phyloP scores from a whole-genome alignment of 2,888 invertebrate species.

The Stenurella melanura region DNA sequence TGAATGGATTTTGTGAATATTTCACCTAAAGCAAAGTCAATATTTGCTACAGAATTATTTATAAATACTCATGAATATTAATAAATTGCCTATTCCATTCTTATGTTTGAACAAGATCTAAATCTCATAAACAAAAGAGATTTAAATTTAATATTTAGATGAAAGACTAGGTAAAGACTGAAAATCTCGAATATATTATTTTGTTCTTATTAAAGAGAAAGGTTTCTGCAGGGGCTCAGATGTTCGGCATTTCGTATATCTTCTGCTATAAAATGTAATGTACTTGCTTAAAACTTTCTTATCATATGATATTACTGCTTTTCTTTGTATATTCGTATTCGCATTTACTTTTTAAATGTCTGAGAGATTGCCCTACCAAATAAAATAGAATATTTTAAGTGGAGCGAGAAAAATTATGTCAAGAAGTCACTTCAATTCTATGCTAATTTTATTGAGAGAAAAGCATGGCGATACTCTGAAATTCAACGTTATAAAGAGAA shows the following conservation, averaged over 20 bases:
- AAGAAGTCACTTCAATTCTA: constrained; percentile 7
- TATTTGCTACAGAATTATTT: constrained; percentile 27
- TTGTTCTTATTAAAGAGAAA: constrained; percentile 46
- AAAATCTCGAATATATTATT: constrained; percentile 43
- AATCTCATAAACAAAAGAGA: constrained; percentile 36
- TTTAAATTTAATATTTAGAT: constrained; percentile 49
- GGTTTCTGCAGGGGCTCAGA: constrained; percentile 24
- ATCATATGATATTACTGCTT: constrained; percentile 28
- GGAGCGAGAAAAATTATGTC: constrained; percentile 4
- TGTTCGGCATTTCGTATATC: constrained; percentile 23
- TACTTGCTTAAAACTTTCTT: constrained; percentile 30
- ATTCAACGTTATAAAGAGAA: neutral
- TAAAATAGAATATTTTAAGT: constrained; percentile 4
- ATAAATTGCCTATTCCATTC: constrained; percentile 9
- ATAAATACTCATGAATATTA: constrained; percentile 27
- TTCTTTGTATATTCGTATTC: constrained; percentile 18
- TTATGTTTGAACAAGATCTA: constrained; percentile 5
- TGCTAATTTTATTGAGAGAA: constrained; percentile 4
- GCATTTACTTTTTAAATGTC: constrained; percentile 4
- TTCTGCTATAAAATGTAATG: constrained; percentile 29
- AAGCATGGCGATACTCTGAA: constrained; percentile 7
- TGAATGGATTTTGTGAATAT: constrained; percentile 8
- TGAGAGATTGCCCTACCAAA: neutral
- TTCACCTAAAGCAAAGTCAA: constrained; percentile 16
- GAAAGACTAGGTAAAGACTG: constrained; percentile 42